Percentiles rank a stretch among this genome's conserved stretches.
phyloP scores from a whole-genome alignment of 2,888 invertebrate species.

The Arrhopalites spinosus region DNA sequence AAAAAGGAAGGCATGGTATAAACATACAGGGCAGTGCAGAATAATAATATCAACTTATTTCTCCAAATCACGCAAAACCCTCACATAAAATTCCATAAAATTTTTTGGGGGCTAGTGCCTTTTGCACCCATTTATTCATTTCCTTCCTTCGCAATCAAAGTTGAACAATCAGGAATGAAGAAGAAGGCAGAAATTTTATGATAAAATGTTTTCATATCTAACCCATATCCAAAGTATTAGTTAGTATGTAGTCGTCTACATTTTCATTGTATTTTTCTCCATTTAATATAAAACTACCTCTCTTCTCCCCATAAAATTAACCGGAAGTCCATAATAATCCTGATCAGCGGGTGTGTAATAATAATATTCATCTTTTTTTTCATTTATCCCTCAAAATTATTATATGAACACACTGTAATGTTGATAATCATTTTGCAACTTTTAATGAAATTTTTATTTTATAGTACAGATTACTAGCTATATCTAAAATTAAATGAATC shows the following conservation, averaged over 20 bases:
- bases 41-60: slow-evolving; percentile 28
- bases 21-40: neutral
- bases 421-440: neutral
- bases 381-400: too few relatives aligned
- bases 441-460: neutral
- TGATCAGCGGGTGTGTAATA: too few relatives aligned
- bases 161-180: neutral
- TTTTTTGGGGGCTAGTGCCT: neutral
- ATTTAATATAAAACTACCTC: too few relatives aligned
- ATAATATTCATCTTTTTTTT: too few relatives aligned
- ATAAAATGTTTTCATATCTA: neutral
- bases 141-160: slow-evolving; percentile 12
- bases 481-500: neutral
- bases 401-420: too few relatives aligned
- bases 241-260: neutral
- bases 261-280: too few relatives aligned
- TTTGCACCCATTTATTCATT: slow-evolving; percentile 29
- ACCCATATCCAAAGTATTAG: neutral
- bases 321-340: too few relatives aligned
- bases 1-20: neutral
- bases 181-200: neutral
- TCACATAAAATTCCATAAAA: slow-evolving; percentile 24
- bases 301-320: too few relatives aligned
- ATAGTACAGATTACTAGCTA: too few relatives aligned
- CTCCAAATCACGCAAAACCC: slow-evolving; percentile 43